Evolutionary conservation across 2,888 invertebrate genomes (phyloP).

Genomic region (Pomacea canaliculata): DNA sequence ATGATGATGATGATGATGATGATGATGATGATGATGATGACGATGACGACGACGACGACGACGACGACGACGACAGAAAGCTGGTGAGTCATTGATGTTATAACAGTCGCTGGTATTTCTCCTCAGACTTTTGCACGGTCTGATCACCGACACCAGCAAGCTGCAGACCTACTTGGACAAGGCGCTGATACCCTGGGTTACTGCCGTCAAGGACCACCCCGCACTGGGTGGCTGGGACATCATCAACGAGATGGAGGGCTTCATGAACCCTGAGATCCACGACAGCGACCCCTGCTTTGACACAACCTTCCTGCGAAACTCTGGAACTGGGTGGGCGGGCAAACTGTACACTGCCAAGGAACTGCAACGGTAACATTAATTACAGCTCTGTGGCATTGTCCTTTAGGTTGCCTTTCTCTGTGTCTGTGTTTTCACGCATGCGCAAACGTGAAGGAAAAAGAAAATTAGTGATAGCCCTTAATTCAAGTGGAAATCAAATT

Average conservation of each 20-base stretch:
- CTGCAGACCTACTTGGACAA: conserved; percentile 56
- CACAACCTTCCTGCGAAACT: conserved; percentile 41
- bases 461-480: too few relatives aligned
- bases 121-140: conserved; percentile 24
- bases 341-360: conserved; percentile 45
- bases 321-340: conserved; percentile 58
- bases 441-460: too few relatives aligned
- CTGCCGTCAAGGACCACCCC: conserved; percentile 46
- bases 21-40: too few relatives aligned
- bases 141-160: conserved; percentile 44
- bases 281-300: conserved; percentile 50
- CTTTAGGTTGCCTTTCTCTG: too few relatives aligned
- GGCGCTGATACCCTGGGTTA: conserved; percentile 55
- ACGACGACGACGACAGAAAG: too few relatives aligned
- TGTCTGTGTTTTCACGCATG: too few relatives aligned
- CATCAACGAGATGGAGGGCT: conserved; percentile 60
- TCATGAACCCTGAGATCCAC: conserved; percentile 38
- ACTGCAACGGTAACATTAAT: conserved; percentile 40
- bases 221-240: conserved; percentile 62
- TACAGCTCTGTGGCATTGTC: too few relatives aligned
- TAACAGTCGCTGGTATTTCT: too few relatives aligned
- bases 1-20: too few relatives aligned
- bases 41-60: too few relatives aligned
- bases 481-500: too few relatives aligned
- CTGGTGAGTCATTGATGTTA: too few relatives aligned